Conservation (phyloP, 2,888 invertebrate genomes). For the Cecidostiba fungosa region DNA sequence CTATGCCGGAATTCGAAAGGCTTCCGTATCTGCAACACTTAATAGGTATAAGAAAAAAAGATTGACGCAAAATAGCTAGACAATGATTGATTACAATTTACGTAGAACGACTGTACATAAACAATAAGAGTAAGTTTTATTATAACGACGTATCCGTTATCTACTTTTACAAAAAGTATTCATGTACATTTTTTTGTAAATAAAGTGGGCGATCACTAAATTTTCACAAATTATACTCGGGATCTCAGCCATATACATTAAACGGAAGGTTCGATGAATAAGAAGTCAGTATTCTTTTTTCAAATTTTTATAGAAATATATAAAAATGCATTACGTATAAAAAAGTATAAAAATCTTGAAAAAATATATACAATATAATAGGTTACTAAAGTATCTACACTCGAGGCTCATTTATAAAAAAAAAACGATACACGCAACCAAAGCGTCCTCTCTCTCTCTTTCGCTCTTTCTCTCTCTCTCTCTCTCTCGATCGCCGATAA, state of each 20-base stretch:
- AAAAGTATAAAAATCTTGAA: constrained; percentile 63
- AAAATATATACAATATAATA: constrained; percentile 65
- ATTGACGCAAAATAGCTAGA: neutral
- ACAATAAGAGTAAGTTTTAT: neutral
- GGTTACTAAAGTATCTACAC: constrained; percentile 64
- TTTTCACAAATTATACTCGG: neutral
- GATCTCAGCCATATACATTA: neutral
- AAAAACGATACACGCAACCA: constrained; percentile 36
- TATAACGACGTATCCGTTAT: no score
- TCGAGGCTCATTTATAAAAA: constrained; percentile 37
- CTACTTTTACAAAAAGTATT: neutral
- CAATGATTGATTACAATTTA: neutral
- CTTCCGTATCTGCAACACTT: constrained; percentile 33
- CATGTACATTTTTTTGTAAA: neutral
- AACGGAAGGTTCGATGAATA: neutral
- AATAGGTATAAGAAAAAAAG: constrained; percentile 14
- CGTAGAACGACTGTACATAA: neutral
- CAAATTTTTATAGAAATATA: constrained; percentile 60
- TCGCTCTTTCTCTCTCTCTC: neutral
- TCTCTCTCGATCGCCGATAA: constrained; percentile 6
- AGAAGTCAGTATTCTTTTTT: neutral
- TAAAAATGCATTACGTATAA: constrained; percentile 62
- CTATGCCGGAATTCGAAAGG: constrained; percentile 38
- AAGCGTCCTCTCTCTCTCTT: constrained; percentile 2
- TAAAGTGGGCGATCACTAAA: neutral